Percentiles rank a stretch among this genome's conserved stretches.
These are phyloP conservation scores for Rhegmatorhina hoffmannsi DNA, from an alignment of 2,113 vertebrate species.

Conservation along the genomic window DNA sequence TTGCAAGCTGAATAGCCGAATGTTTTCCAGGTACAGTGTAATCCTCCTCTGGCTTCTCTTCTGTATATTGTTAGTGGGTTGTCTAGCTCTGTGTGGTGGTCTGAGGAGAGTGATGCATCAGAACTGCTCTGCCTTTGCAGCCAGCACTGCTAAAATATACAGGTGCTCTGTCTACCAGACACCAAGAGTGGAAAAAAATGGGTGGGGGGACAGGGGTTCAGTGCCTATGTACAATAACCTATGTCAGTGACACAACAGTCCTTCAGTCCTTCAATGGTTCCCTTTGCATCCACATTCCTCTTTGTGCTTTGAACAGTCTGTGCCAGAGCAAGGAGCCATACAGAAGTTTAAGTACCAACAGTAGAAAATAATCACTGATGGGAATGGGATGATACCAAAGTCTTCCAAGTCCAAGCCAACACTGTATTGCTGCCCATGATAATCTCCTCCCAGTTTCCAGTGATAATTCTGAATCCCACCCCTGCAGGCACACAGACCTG, in stretches of 20 bases:
- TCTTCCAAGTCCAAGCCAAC: not conserved
- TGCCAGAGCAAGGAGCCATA: not conserved
- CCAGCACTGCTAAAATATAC: not conserved
- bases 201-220: not conserved
- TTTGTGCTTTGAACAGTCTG: not conserved
- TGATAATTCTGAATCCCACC: not conserved
- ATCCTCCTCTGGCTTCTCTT: not conserved
- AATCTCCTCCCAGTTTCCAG: not conserved
- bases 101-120: not conserved
- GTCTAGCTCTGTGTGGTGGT: not conserved
- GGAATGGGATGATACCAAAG: not conserved
- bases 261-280: not conserved
- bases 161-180: not conserved
- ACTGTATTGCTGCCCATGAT: not conserved
- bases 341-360: not conserved
- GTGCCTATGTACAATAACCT: not conserved
- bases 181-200: not conserved
- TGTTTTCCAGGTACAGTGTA: not conserved
- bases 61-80: not conserved
- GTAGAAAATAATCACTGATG: not conserved
- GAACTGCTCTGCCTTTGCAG: not conserved
- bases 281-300: not conserved
- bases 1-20: not conserved
- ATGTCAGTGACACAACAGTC: not conserved
- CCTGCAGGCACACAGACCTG: not conserved